Percentiles rank a stretch among this genome's conserved stretches.
Evolutionary conservation across 2,797 vertebrate species (phyloP).

Genomic region (Platalea minor): DNA sequence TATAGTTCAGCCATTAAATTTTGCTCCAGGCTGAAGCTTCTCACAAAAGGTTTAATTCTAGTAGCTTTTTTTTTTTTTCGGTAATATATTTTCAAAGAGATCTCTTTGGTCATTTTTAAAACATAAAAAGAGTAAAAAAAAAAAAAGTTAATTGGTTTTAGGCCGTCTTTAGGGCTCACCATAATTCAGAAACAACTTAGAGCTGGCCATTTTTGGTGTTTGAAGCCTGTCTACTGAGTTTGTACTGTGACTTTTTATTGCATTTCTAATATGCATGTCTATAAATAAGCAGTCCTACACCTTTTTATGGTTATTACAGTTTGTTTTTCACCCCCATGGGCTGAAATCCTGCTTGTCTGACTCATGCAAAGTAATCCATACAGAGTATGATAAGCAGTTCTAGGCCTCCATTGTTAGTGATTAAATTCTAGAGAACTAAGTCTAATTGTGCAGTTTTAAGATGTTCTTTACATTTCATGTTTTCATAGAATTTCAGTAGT

Average conservation of each 20-base stretch:
- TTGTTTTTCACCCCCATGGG: not conserved
- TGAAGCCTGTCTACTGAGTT: not conserved
- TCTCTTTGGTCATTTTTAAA: slow-evolving; percentile 43
- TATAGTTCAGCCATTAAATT: slow-evolving; percentile 53
- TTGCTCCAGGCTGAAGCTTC: slow-evolving; percentile 50
- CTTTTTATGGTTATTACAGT: not conserved
- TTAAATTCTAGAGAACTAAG: not conserved
- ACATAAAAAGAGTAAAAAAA: not conserved
- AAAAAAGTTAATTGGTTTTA: slow-evolving; percentile 28
- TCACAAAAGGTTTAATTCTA: slow-evolving; percentile 58
- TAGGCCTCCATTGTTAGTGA: rapidly evolving
- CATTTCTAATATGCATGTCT: not conserved
- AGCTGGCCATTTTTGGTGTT: not conserved
- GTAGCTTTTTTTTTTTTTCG: not conserved
- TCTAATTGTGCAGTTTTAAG: not conserved
- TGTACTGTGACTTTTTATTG: not conserved
- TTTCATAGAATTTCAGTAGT: not conserved
- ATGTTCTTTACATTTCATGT: not conserved
- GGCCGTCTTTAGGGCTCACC: not conserved
- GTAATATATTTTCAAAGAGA: slow-evolving; percentile 41
- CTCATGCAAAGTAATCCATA: not conserved
- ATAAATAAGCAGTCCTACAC: slow-evolving; percentile 10
- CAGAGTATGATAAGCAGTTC: not conserved
- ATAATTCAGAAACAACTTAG: slow-evolving; percentile 25
- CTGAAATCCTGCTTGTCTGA: slow-evolving; percentile 24